Evolutionary conservation across 2,113 vertebrate species (phyloP).

Genomic region (Bubo blakistoni): DNA sequence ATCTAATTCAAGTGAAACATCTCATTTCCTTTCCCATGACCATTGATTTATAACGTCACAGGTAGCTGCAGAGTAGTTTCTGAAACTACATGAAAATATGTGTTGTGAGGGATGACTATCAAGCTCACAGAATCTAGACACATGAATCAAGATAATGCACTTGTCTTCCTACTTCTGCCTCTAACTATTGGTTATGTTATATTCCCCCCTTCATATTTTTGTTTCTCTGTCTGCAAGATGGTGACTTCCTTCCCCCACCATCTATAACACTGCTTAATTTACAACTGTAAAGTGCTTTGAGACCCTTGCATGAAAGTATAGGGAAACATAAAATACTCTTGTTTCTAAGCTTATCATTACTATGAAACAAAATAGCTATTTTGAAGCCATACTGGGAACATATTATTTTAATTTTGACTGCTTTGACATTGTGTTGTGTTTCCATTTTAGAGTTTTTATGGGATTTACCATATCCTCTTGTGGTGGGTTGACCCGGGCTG

Average conservation of each 20-base stretch:
- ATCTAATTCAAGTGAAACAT: neutral
- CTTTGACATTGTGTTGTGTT: neutral
- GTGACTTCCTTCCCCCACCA: neutral
- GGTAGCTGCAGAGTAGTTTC: neutral
- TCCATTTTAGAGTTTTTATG: neutral
- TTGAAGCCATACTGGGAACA: neutral
- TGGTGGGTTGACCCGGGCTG: too few species aligned
- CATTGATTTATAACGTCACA: neutral
- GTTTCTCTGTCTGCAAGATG: neutral
- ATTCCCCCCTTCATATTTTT: neutral
- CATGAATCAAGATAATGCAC: neutral
- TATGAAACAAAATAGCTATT: neutral
- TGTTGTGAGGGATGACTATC: neutral
- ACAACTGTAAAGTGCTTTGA: neutral
- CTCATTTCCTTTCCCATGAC: neutral
- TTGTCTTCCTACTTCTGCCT: neutral
- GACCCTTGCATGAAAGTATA: neutral
- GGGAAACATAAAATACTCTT: conserved; percentile 1
- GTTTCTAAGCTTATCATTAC: conserved; percentile 6
- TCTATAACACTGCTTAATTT: neutral
- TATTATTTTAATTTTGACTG: conserved; percentile 16
- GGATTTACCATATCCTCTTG: neutral
- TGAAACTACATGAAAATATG: neutral
- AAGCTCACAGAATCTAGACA: neutral
- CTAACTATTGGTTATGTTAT: neutral